A percentile compares a stretch with the other conserved stretches of the same genome.
phyloP scores from a whole-genome alignment of 1,140 invertebrate species.

The Cyclargus thomasi region DNA sequence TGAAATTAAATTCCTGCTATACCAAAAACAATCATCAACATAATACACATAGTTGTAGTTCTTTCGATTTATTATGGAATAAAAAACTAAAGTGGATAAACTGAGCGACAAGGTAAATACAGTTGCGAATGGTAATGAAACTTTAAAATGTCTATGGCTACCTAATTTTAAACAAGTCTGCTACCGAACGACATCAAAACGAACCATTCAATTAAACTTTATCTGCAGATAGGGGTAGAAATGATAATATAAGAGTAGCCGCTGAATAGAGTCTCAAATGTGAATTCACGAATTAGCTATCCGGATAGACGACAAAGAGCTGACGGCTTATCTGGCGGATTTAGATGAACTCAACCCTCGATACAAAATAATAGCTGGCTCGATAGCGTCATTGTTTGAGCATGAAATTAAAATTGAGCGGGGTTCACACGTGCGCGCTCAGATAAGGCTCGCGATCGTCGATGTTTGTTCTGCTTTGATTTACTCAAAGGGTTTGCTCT shows the following conservation, averaged over 20 bases:
- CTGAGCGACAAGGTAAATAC: neutral
- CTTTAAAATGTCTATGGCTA: neutral
- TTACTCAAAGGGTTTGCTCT: slow-evolving; percentile 62
- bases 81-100: neutral
- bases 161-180: neutral
- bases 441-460: slow-evolving; percentile 60
- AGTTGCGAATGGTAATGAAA: neutral
- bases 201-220: slow-evolving; percentile 3
- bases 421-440: slow-evolving; percentile 68
- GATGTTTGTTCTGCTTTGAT: slow-evolving; percentile 54
- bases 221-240: neutral
- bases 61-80: neutral
- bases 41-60: no score
- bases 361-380: slow-evolving; percentile 72
- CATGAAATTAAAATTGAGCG: slow-evolving; percentile 75
- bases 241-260: slow-evolving; percentile 36
- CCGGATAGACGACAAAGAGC: slow-evolving; percentile 60
- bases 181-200: neutral
- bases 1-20: neutral
- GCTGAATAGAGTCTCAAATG: slow-evolving; percentile 34
- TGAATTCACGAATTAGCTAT: slow-evolving; percentile 63
- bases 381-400: slow-evolving; percentile 73
- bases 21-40: neutral
- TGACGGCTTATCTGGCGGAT: slow-evolving; percentile 62
- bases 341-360: slow-evolving; percentile 71